Conservation (phyloP, 30 jellyfish, hydroid and myxozoan genomes). For the Nemopilema nomurai region DNA sequence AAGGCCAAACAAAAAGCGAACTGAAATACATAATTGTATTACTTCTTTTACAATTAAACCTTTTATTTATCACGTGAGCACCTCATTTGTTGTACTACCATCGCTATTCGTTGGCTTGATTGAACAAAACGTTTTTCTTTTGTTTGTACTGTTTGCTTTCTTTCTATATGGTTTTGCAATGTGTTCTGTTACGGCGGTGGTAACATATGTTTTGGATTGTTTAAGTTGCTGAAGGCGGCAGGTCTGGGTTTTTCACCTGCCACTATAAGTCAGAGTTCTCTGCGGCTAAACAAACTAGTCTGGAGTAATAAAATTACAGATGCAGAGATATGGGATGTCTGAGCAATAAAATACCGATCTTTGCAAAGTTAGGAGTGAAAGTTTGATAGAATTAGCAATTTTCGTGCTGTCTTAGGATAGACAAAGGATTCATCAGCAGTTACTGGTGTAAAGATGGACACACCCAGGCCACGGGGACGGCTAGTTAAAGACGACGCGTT, state of each 20-base stretch:
- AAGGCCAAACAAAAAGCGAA: neutral
- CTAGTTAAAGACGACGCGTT: neutral
- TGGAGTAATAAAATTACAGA: neutral
- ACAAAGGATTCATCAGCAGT: too few species aligned
- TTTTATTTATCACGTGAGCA: too few species aligned
- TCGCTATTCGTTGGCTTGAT: neutral
- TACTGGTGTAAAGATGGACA: neutral
- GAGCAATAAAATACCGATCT: neutral
- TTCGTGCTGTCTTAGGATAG: too few species aligned
- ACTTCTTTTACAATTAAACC: neutral
- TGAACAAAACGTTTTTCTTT: neutral
- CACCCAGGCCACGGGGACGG: neutral
- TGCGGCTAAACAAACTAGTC: neutral
- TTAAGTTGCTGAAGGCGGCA: conserved; percentile 1
- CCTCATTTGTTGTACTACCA: too few species aligned
- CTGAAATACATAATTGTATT: neutral
- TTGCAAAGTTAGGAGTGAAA: neutral
- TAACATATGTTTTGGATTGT: neutral
- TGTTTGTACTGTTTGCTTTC: neutral
- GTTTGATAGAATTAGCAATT: neutral
- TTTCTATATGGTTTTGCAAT: too few species aligned
- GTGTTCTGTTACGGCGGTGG: neutral
- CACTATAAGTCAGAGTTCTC: conserved; percentile 5
- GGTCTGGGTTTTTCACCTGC: conserved; percentile 46
- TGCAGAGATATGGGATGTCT: neutral